These are phyloP conservation scores for Stegostoma tigrinum DNA, from an alignment of 2,113 vertebrate species.

Conservation along the genomic window DNA sequence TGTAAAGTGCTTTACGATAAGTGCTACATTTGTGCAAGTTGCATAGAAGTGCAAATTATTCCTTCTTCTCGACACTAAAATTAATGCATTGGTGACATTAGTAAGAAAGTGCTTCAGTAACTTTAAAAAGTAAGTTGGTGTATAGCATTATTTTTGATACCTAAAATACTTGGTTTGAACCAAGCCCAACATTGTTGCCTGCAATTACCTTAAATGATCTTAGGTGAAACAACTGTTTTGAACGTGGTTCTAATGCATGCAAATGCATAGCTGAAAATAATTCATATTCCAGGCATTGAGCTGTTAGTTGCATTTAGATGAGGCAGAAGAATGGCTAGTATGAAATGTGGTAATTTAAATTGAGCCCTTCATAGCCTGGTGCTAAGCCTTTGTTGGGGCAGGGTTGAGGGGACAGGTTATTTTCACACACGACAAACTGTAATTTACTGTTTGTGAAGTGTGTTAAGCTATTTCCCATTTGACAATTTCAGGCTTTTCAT, in stretches of 20 bases:
- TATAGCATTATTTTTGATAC: not conserved
- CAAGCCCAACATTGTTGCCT: not conserved
- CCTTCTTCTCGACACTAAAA: too few species aligned
- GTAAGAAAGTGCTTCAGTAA: not conserved
- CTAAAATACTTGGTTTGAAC: not conserved
- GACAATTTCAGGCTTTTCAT: not conserved
- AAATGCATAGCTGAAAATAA: not conserved
- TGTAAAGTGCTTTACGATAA: too few species aligned
- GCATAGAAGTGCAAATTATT: too few species aligned
- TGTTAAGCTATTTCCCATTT: not conserved
- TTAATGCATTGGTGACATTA: too few species aligned
- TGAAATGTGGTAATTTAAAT: not conserved
- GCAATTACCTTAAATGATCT: not conserved
- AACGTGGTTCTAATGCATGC: not conserved
- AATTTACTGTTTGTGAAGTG: not conserved
- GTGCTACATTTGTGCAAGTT: too few species aligned
- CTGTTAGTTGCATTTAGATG: not conserved
- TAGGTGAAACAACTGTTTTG: not conserved
- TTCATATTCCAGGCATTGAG: not conserved
- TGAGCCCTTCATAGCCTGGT: not conserved
- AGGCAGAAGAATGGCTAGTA: not conserved
- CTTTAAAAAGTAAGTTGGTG: not conserved
- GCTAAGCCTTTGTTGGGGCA: not conserved
- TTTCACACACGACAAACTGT: not conserved
- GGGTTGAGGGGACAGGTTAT: not conserved